Conservation (phyloP, 2,888 invertebrate species). For the Agrilus cyanescens region DNA sequence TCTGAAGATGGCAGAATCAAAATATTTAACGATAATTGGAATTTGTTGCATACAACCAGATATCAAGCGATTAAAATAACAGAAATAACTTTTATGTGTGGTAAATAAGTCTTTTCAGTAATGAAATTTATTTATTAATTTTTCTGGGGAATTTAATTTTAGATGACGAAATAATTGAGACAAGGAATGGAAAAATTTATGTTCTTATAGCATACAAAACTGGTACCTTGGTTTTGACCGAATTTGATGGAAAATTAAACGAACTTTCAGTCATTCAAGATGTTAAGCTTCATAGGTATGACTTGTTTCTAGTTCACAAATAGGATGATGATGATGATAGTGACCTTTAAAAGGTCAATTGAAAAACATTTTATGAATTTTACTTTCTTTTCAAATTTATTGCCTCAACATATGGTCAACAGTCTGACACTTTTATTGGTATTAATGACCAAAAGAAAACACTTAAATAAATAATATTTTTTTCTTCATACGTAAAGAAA, state of each 20-base stretch:
- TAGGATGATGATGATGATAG: too few species aligned
- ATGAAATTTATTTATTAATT: background rate
- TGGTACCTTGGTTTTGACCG: constrained; percentile 13
- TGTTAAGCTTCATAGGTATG: constrained; percentile 25
- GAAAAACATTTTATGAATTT: too few species aligned
- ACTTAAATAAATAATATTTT: too few species aligned
- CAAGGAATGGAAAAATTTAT: constrained; percentile 7
- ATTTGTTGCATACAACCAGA: constrained; percentile 22
- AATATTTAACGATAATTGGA: constrained; percentile 27
- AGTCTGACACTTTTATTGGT: too few species aligned
- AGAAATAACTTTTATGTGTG: constrained; percentile 27
- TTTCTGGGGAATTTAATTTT: background rate
- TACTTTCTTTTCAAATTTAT: too few species aligned
- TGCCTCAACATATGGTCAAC: too few species aligned
- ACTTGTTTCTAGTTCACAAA: background rate
- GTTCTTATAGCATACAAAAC: constrained; percentile 16
- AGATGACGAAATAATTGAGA: constrained; percentile 12
- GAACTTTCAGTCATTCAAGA: constrained; percentile 20
- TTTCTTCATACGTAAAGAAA: too few species aligned
- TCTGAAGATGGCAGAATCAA: constrained; percentile 30
- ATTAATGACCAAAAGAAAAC: too few species aligned
- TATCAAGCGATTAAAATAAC: constrained; percentile 27
- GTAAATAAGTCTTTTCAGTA: constrained; percentile 6
- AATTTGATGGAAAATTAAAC: constrained; percentile 15
- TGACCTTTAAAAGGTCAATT: too few species aligned